Evolutionary conservation across 2,113 vertebrate genomes (phyloP), one percentile per base, ranked within the genome.

Genomic region (Indicator maculatus): DNA sequence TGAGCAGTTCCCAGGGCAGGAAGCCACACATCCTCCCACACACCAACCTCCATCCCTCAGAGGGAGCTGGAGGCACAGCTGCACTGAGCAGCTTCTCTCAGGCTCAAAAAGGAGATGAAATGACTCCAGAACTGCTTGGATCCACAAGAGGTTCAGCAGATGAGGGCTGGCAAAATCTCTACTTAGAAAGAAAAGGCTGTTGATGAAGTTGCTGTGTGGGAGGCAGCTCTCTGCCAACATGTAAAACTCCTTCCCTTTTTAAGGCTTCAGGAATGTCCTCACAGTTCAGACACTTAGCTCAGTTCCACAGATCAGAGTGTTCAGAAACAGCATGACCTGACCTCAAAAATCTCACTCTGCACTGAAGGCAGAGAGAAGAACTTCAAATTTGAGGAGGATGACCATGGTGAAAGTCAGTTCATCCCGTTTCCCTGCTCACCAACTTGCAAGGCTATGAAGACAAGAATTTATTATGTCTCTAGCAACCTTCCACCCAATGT

Each of bases 371-470:
- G 21, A 65, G 36, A 24, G 53, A 31, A 47, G 19, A 38, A 7
- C 52, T 23, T 64, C 19, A 18, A 2, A 8, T 28, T 18, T 2
- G 15, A 21, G 44, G 23, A 20, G 33, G 21, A 9, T 3, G 38
- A 17, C 12, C 47, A 6, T 13, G 6, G 50, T 1, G 14, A 16
- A 33, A 27, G 44, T 4, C 38, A 16, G 24, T 3, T 38, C 3
- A 8, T 8, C 12, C 79, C 0, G 3, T 31, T 3, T 45, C 63
- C 56, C 36, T 5, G 33, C 69, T 79, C 3, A 0, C 61, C 61
- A 2, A 0, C 16, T 1, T 4, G 38, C 59, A 19, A 12, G 74
- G 6, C 1, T 26, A 36, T 0, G 2, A 52, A 8, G 7, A 1
- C 21, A 1, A 44, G 58, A 41, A 50, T 12, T 23, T 23, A 21